Evolutionary conservation across 2,797 vertebrate species (phyloP), one percentile per base, ranked within the genome.

Genomic region (Danio choprae): DNA sequence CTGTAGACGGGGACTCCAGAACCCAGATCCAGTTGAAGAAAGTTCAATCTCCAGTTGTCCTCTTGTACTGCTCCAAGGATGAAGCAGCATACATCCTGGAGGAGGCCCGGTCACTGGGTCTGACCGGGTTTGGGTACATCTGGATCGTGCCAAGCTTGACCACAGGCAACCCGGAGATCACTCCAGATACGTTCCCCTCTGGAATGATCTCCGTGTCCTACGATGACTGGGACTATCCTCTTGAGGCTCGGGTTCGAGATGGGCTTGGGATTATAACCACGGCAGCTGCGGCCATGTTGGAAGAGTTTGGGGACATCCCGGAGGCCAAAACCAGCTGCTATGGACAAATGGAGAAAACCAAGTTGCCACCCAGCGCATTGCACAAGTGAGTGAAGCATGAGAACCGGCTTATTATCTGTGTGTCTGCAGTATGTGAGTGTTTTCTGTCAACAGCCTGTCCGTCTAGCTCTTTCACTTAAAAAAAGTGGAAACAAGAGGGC

Each of bases 141-240:
- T 99, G 98, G 98, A 97, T 99, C n/a, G 96, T 98, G 79, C 97
- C 98, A 55, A 98, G 97, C 64, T 88, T 98, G 80, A 97, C 97
- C 65, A 96, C 96, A 0, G 98, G 95, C 41, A 98, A 97, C 92
- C 96, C 96, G 6, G 97, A 98, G 50, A 89, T 96, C 86, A 96
- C 93, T 6, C 96, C 97, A 0, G 95, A 95, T 1, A 93, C 95
- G 81, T 98, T 98, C 86, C 98, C 98, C 0, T 95, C 95, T 0
- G 98, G 98, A 59, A 96, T 99, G 89, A 96, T 99, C 84, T 99
- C 98, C 0, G 96, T 98, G 67, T 96, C 97, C 0, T 99, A 98
- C 0, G 98, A 99, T 0, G 96, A 97, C 88, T 99, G 98, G 98
- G 98, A 99, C 94, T 99, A 99, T 84, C 95, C 93, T 3, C 86